Evolutionary conservation across 1,140 invertebrate genomes (phyloP), one percentile per base, ranked within the genome.

Genomic region (Pectinophora gossypiella): DNA sequence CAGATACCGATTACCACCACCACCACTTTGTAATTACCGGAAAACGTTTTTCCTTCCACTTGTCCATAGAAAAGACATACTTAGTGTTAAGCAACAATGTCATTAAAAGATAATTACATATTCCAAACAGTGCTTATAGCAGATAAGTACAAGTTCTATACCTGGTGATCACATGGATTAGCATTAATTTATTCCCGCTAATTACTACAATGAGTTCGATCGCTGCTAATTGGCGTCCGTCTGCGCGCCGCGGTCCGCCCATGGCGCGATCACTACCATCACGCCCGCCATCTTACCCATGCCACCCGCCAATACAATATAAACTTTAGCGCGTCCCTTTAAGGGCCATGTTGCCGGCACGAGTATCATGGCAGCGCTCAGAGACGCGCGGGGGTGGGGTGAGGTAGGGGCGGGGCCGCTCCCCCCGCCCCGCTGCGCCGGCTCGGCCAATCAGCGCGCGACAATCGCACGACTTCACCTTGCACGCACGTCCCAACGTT

Each of bases 141-240:
- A n/a, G n/a, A n/a, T n/a, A n/a, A n/a, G n/a, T n/a, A n/a, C n/a
- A n/a, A n/a, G n/a, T n/a, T n/a, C n/a, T n/a, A n/a, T n/a, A 32
- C 27, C 27, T 7, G n/a, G 2, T 40, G 16, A 13, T 40, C 38
- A 53, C 38, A 47, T 13, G 49, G 59, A 62, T 71, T 56, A 72
- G 21, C 51, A 35, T 27, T 46, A 43, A 57, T 48, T 76, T 69
- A 78, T 70, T 65, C 62, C 51, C 59, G 59, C 69, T 85, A 81
- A 83, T 83, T 79, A 70, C 66, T 32, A 35, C 48, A 36, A 55
- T 49, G 49, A 51, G 52, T 59, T 63, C 68, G 66, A 76, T 76
- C 69, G 62, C 51, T 63, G 72, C 68, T 84, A 86, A 86, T 85
- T 86, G 83, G 76, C 71, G 76, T 83, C 80, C 76, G 68, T 66